Conservation (phyloP, 2,888 invertebrate genomes). For the Netelia inedita region DNA sequence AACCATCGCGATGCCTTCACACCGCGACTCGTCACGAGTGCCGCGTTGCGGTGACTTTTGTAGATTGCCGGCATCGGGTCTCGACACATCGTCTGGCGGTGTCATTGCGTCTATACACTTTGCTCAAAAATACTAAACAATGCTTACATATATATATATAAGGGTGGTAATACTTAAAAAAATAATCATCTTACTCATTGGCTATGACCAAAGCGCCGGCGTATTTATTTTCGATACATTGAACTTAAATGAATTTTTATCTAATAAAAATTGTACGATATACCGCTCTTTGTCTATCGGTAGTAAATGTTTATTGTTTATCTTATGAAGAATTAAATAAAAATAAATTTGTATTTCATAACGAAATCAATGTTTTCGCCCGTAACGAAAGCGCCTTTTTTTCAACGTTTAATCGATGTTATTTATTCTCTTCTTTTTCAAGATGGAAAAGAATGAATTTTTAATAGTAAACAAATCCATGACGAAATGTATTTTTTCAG, state of each 20-base stretch:
- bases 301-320: too few species aligned
- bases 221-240: slow-evolving; percentile 18
- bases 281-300: too few species aligned
- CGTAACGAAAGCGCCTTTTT: not conserved
- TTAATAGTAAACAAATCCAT: too few species aligned
- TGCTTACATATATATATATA: not conserved
- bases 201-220: not conserved
- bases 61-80: not conserved
- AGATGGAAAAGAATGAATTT: too few species aligned
- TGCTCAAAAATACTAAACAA: slow-evolving; percentile 8
- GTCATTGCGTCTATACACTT: slow-evolving; percentile 14
- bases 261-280: too few species aligned
- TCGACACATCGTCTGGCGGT: slow-evolving; percentile 13
- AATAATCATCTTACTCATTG: slow-evolving; percentile 23
- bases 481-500: too few species aligned
- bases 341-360: too few species aligned
- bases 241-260: not conserved
- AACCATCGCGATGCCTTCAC: not conserved
- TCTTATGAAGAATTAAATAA: too few species aligned
- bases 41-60: not conserved
- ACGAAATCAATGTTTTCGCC: not conserved
- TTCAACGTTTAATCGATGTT: not conserved
- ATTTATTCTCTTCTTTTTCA: too few species aligned
- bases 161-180: not conserved
- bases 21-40: not conserved